phyloP scores from a whole-genome alignment of 2,797 vertebrate species.

The Lacerta viridis region DNA sequence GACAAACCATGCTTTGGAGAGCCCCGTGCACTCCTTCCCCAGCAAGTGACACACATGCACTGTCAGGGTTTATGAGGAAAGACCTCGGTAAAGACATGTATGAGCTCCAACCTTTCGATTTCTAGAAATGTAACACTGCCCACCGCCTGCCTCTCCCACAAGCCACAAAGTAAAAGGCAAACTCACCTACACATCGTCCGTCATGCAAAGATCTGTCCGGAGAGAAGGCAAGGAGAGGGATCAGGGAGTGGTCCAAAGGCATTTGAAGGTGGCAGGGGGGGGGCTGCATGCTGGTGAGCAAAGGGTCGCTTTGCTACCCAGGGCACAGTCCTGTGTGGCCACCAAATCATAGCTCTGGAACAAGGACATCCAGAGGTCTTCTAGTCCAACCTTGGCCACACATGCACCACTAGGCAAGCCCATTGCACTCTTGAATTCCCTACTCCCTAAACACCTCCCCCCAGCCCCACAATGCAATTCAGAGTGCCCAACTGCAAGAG shows the following conservation, averaged over 20 bases:
- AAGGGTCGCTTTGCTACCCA: neutral
- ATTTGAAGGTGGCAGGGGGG: neutral
- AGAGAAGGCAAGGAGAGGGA: constrained; percentile 2
- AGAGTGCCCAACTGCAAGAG: too few relatives aligned
- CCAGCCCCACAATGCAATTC: too few relatives aligned
- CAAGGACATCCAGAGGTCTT: neutral
- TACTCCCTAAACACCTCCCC: neutral
- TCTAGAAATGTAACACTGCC: too few relatives aligned
- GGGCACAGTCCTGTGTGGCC: neutral
- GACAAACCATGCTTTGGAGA: too few relatives aligned
- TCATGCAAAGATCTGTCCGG: constrained; percentile 78
- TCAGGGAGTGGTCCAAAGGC: neutral
- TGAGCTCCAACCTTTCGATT: too few relatives aligned
- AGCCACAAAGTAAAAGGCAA: neutral
- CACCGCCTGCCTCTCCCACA: neutral
- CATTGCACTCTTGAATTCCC: neutral
- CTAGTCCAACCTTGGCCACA: neutral
- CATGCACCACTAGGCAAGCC: neutral
- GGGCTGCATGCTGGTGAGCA: neutral
- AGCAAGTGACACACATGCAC: too few relatives aligned
- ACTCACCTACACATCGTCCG: constrained; percentile 71
- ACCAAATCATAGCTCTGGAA: neutral
- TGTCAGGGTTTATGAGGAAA: too few relatives aligned
- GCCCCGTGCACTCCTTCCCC: too few relatives aligned
- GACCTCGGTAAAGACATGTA: too few relatives aligned